These are phyloP conservation scores for Parthenolecanium corni DNA, from an alignment of 2,888 invertebrate species.

Conservation along the genomic window DNA sequence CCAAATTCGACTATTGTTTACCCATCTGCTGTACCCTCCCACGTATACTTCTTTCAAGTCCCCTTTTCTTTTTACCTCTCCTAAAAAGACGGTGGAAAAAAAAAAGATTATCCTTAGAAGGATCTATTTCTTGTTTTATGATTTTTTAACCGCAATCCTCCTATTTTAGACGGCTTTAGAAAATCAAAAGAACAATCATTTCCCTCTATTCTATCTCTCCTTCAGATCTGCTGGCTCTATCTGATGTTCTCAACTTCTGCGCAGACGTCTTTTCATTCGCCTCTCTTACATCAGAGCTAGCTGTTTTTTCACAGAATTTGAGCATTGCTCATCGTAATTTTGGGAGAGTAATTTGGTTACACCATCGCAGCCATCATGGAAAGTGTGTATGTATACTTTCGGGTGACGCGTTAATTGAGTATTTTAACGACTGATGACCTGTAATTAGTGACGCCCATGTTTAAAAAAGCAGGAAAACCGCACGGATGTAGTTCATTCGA, in stretches of 20 bases:
- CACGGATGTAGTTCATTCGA: constrained; percentile 1
- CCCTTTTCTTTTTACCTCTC: background rate
- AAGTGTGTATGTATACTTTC: no score
- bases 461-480: background rate
- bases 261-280: no score
- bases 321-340: no score
- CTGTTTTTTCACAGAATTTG: no score
- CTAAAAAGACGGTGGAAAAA: background rate
- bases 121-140: constrained; percentile 9
- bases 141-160: constrained; percentile 20
- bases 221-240: no score
- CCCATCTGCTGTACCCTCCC: constrained; percentile 16
- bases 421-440: constrained; percentile 3
- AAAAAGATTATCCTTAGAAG: constrained; percentile 8
- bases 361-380: no score
- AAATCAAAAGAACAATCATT: background rate
- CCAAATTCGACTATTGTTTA: constrained; percentile 15
- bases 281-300: no score
- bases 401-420: background rate
- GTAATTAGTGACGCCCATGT: constrained; percentile 22
- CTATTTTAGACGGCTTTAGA: constrained; percentile 1
- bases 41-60: constrained; percentile 9
- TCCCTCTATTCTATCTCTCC: no score
- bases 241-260: no score
- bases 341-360: no score